Base-by-base conservation (phyloP, 1,140 invertebrate species). In the Tetramorium parvispinum region DNA sequence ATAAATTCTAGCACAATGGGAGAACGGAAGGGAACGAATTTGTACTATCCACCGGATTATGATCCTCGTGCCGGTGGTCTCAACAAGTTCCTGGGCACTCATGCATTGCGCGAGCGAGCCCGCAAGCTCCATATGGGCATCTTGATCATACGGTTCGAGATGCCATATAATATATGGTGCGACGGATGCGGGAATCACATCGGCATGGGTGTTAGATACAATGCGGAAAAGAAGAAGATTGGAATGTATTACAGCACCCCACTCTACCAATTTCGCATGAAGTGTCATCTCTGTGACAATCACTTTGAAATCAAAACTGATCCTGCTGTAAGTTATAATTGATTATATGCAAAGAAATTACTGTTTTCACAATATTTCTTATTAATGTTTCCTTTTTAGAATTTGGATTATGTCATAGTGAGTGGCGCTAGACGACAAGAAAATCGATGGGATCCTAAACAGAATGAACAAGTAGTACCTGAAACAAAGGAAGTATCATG, bases 151-250 rank as follows among this genome's bases (percentile, higher is more conserved):
- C 97, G 99, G 79, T 99, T 99, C 97, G 99, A 99, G 96, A 99
- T 99, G 99, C 99, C 99, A 1, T 99, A 99, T 92, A 99, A 99
- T 95, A 99, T 99, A 89, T 99, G 99, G 99, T 99, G 99, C 92
- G 97, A 99, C 71, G 99, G 99, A 43, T 99, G 99, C 94, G 97
- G 98, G 73, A 99, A 99, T 96, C 99, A 99, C 93, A 99, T 99
- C 89, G 99, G 99, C 37, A 99, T 99, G 98, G 99, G 99, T 32
- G 99, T 99, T 0, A 96, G 98, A 78, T 99, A 99, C 93, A 99
- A 99, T 96, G 99, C 99, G 6, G 99, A 99, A 94, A 99, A 99
- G 95, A 99, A 97, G 7, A 99, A 99, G 96, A 96, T 99, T 91
- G 99, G 99, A 91, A 99, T 99, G 98, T 99, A 99, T 94, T 99